These are phyloP conservation scores for Zaprionus davidi DNA, from an alignment of 1,140 invertebrate genomes.

Conservation along the genomic window DNA sequence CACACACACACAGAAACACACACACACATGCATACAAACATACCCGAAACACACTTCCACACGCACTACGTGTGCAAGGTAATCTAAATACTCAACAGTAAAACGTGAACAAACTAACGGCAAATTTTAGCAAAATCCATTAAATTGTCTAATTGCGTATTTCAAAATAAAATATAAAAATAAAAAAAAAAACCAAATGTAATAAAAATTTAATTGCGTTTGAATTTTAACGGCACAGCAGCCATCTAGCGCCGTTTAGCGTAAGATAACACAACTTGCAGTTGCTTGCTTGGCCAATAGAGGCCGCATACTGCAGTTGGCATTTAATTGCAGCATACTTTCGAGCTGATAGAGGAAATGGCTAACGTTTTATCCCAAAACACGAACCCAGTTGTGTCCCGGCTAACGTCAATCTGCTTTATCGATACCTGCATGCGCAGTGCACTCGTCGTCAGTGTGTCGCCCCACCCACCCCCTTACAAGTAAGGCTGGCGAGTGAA, in stretches of 20 bases:
- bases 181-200: not conserved
- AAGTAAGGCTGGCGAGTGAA: too few relatives aligned
- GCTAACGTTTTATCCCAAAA: too few relatives aligned
- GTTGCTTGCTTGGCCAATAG: not conserved
- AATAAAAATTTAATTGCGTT: not conserved
- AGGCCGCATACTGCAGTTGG: not conserved
- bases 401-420: too few relatives aligned
- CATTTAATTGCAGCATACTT: constrained; percentile 6
- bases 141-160: constrained; percentile 79
- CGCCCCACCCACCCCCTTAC: too few relatives aligned
- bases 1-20: constrained; percentile 57
- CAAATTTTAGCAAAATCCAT: constrained; percentile 73
- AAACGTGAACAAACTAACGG: constrained; percentile 26
- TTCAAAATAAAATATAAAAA: constrained; percentile 74
- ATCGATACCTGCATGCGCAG: too few relatives aligned
- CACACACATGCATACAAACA: constrained; percentile 35
- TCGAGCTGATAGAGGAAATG: not conserved
- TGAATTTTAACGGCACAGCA: not conserved
- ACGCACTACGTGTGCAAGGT: constrained; percentile 42
- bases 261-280: not conserved
- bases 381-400: too few relatives aligned
- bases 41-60: constrained; percentile 35
- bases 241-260: constrained; percentile 4
- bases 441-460: too few relatives aligned
- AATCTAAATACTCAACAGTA: constrained; percentile 62